A percentile compares a stretch with the other conserved stretches of the same genome.
phyloP scores from a whole-genome alignment of 2,888 invertebrate species.

The Diploptera punctata region DNA sequence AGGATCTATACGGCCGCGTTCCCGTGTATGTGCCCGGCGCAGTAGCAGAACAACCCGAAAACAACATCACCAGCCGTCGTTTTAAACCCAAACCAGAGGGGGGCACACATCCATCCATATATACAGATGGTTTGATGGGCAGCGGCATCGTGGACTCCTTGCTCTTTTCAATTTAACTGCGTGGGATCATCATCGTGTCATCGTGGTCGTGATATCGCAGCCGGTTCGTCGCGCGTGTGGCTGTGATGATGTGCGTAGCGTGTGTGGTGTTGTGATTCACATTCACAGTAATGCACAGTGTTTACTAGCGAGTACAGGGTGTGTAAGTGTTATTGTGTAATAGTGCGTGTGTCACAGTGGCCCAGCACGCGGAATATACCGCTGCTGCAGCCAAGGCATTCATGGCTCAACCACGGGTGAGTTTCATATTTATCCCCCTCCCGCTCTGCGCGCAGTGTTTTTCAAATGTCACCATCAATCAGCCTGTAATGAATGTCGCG shows the following conservation, averaged over 20 bases:
- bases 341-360: slow-evolving; percentile 43
- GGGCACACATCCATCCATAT: slow-evolving; percentile 35
- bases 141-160: not conserved
- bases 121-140: slow-evolving; percentile 33
- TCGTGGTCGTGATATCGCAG: slow-evolving; percentile 54
- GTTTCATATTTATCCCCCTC: slow-evolving; percentile 51
- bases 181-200: slow-evolving; percentile 40
- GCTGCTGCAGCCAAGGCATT: slow-evolving; percentile 72
- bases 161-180: slow-evolving; percentile 34
- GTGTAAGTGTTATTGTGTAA: slow-evolving; percentile 44
- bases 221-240: slow-evolving; percentile 46
- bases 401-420: slow-evolving; percentile 92
- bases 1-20: slow-evolving; percentile 52
- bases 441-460: slow-evolving; percentile 46
- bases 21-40: slow-evolving; percentile 38
- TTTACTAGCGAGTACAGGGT: slow-evolving; percentile 32
- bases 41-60: slow-evolving; percentile 37
- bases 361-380: slow-evolving; percentile 63
- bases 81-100: slow-evolving; percentile 10
- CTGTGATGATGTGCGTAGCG: slow-evolving; percentile 24
- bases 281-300: slow-evolving; percentile 10
- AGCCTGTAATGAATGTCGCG: slow-evolving; percentile 43
- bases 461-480: slow-evolving; percentile 44
- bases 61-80: slow-evolving; percentile 24
- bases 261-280: slow-evolving; percentile 22